Percentiles rank a stretch among this genome's conserved stretches.
phyloP scores from a whole-genome alignment of 2,113 vertebrate genomes.

The Zapus hudsonius region DNA sequence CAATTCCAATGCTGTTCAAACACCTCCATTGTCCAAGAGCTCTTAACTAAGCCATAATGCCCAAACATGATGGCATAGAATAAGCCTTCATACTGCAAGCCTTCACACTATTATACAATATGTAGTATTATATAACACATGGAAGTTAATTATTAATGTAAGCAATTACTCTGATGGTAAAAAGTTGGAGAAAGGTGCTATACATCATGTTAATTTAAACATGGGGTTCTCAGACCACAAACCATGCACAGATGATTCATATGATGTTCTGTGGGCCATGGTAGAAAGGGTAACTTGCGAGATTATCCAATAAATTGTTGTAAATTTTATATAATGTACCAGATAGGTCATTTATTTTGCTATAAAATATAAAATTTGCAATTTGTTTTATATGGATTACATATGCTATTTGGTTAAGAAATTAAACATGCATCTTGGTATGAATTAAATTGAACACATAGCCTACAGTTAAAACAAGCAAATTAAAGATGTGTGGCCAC shows the following conservation, averaged over 20 bases:
- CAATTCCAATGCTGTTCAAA: too few species aligned
- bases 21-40: too few species aligned
- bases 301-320: background rate
- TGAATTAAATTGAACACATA: background rate
- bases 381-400: background rate
- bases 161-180: background rate
- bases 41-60: too few species aligned
- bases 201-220: background rate
- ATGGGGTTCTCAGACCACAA: rapidly evolving
- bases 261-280: background rate
- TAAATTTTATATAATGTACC: background rate
- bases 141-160: background rate
- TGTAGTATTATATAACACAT: background rate
- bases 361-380: background rate
- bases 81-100: too few species aligned
- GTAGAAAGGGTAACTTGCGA: background rate
- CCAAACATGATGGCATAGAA: too few species aligned
- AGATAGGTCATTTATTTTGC: background rate
- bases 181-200: background rate
- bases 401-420: background rate
- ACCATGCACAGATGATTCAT: background rate
- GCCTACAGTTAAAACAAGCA: background rate
- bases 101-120: too few species aligned
- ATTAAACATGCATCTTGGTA: background rate
- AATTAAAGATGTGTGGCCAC: background rate